Evolutionary conservation across 2,888 invertebrate genomes (phyloP).

Genomic region (Trachelus stipa): DNA sequence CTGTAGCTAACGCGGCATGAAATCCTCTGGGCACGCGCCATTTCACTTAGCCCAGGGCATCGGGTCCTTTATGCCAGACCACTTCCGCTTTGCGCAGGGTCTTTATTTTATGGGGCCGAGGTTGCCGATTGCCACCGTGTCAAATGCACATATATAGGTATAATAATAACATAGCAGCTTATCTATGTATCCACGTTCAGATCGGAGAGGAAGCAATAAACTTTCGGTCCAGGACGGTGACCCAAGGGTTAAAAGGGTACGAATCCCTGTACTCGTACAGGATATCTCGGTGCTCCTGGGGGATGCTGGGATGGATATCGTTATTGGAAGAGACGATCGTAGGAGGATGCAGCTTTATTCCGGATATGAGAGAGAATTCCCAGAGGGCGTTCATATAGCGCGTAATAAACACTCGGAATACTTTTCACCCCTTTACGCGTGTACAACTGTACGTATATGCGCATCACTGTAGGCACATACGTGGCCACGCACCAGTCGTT

Average conservation of each 20-base stretch:
- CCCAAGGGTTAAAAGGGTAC: neutral
- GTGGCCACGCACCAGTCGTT: neutral
- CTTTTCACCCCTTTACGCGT: neutral
- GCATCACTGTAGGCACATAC: neutral
- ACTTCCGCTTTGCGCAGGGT: neutral
- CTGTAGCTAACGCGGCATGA: constrained; percentile 58
- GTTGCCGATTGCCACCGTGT: neutral
- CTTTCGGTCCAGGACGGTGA: neutral
- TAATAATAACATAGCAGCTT: neutral
- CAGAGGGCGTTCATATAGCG: neutral
- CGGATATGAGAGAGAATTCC: neutral
- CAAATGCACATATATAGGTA: neutral
- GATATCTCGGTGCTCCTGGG: neutral
- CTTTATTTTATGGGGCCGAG: neutral
- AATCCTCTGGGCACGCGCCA: constrained; percentile 62
- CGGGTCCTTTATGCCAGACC: constrained; percentile 27
- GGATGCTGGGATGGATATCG: neutral
- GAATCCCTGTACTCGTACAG: neutral
- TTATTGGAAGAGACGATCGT: neutral
- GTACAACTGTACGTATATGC: too few relatives aligned
- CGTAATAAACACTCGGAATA: neutral
- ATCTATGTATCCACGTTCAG: neutral
- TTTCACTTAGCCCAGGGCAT: constrained; percentile 57
- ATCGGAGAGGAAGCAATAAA: neutral
- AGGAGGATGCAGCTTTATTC: neutral